Conservation (phyloP, 2,113 vertebrate species). For the Prochilodus magdalenae region DNA sequence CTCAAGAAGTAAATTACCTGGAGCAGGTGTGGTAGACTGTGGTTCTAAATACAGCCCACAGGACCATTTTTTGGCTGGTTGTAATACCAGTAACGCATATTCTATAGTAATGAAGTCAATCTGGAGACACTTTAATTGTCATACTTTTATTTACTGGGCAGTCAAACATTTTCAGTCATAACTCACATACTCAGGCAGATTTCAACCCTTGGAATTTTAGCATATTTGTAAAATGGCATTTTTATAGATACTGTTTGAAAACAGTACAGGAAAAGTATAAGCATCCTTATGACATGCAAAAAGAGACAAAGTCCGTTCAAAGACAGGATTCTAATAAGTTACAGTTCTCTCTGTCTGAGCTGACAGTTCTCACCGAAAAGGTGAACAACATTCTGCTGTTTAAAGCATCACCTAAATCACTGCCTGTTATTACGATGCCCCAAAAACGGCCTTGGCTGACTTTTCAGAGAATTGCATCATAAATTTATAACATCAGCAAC, state of each 20-base stretch:
- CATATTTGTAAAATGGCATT: slow-evolving; percentile 10
- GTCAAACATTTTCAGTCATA: background rate
- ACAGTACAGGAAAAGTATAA: background rate
- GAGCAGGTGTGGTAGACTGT: too few species aligned
- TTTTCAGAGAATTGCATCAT: background rate
- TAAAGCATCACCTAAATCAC: background rate
- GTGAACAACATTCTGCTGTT: background rate
- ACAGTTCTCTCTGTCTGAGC: background rate
- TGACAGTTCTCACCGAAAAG: background rate
- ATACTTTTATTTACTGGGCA: background rate
- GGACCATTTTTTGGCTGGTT: too few species aligned
- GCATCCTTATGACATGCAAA: slow-evolving; percentile 25
- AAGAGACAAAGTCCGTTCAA: slow-evolving; percentile 2
- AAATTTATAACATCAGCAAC: slow-evolving; percentile 5
- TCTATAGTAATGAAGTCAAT: background rate
- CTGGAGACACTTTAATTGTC: background rate
- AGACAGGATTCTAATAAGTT: slow-evolving; percentile 2
- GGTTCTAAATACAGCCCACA: too few species aligned
- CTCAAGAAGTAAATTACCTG: too few species aligned
- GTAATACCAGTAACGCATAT: too few species aligned
- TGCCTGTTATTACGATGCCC: background rate
- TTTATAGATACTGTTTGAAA: background rate
- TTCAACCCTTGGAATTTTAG: background rate
- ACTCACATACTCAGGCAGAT: slow-evolving; percentile 23
- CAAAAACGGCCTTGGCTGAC: background rate